Evolutionary conservation across 2,113 vertebrate genomes (phyloP).

Genomic region (Catharus bicknelli): DNA sequence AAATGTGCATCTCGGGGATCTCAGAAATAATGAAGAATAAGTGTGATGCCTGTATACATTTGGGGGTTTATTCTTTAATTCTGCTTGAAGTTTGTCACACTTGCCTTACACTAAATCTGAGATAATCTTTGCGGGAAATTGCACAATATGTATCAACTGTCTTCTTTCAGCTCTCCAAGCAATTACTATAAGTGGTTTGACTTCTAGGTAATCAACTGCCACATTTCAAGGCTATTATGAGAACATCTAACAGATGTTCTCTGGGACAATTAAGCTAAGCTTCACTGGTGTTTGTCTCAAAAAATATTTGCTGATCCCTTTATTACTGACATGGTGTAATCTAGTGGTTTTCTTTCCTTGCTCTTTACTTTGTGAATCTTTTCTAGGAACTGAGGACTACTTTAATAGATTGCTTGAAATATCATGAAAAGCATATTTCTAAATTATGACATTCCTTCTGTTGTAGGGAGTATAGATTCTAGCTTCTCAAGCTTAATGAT

Average conservation of each 20-base stretch:
- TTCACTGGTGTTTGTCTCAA: background rate
- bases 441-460: background rate
- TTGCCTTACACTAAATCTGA: background rate
- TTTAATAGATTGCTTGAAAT: background rate
- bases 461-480: background rate
- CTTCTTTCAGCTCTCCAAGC: background rate
- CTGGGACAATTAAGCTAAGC: background rate
- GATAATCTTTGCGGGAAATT: background rate
- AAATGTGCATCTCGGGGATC: background rate
- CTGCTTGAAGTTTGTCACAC: background rate
- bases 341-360: background rate
- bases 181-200: background rate
- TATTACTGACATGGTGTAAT: background rate
- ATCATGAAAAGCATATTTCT: background rate
- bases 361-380: background rate
- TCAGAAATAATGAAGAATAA: background rate
- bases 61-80: background rate
- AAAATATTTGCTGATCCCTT: background rate
- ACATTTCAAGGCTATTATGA: background rate
- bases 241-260: background rate
- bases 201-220: background rate
- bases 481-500: background rate
- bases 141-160: background rate
- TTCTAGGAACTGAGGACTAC: background rate
- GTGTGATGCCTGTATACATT: background rate